phyloP scores from a whole-genome alignment of 2,113 vertebrate species.

The Montifringilla adamsi region DNA sequence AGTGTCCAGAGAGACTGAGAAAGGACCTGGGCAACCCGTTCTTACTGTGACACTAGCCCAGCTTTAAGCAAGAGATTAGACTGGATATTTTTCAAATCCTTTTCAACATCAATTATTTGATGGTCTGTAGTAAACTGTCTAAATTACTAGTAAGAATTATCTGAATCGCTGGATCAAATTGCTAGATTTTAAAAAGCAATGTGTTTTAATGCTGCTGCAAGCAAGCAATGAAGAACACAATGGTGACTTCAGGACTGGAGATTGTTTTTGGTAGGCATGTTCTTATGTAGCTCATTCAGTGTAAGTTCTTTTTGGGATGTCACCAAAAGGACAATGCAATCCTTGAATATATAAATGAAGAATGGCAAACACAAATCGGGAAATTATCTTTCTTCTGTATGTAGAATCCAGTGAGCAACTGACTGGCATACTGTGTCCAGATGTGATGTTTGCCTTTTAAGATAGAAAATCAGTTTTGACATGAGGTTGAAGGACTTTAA shows the following conservation, averaged over 20 bases:
- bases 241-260: not conserved
- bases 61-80: not conserved
- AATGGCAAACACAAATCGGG: not conserved
- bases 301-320: not conserved
- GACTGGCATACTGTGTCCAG: not conserved
- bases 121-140: not conserved
- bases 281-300: not conserved
- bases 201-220: not conserved
- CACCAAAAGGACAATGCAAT: not conserved
- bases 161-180: not conserved
- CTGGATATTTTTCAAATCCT: not conserved
- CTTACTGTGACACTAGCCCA: not conserved
- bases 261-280: not conserved
- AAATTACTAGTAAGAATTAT: not conserved
- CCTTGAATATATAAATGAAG: not conserved
- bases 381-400: not conserved
- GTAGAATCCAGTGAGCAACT: not conserved
- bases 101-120: not conserved
- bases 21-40: not conserved
- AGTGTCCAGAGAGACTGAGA: not conserved
- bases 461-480: not conserved
- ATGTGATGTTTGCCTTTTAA: not conserved
- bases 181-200: not conserved
- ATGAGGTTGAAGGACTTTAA: not conserved
- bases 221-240: fast-evolving